Conservation (phyloP, 2,113 vertebrate species). For the Oryzias woworae region DNA sequence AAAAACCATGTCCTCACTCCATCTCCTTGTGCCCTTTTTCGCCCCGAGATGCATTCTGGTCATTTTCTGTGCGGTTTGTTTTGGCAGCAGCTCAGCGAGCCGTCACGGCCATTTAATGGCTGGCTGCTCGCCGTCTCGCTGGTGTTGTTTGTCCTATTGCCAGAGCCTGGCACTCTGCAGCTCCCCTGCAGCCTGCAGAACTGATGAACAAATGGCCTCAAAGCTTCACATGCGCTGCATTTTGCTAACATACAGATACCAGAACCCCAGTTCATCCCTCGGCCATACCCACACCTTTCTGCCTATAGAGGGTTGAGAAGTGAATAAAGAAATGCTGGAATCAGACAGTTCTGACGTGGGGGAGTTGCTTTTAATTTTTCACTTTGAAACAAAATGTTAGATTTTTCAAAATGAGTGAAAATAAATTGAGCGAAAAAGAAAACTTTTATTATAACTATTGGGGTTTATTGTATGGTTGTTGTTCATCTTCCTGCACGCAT, state of each 20-base stretch:
- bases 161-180: conserved; percentile 21
- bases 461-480: no score
- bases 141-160: conserved; percentile 38
- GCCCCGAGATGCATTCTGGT: conserved; percentile 60
- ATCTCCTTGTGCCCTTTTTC: conserved; percentile 40
- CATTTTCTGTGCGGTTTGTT: conserved; percentile 66
- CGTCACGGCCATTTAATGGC: conserved; percentile 59
- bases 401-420: no score
- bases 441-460: no score
- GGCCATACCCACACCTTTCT: no score
- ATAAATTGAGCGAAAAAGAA: no score
- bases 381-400: no score
- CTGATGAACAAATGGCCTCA: conserved; percentile 14
- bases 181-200: conserved; percentile 13
- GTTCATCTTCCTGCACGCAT: no score
- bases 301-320: no score
- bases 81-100: conserved; percentile 64
- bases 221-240: background rate
- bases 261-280: background rate
- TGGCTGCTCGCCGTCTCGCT: conserved; percentile 44
- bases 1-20: conserved; percentile 36
- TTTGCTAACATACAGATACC: conserved; percentile 2
- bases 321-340: no score
- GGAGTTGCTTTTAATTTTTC: no score
- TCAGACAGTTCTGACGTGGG: no score